Percentiles rank a stretch among this genome's conserved stretches.
phyloP scores from a whole-genome alignment of 2,888 invertebrate genomes.

The Drosophila pegasa region DNA sequence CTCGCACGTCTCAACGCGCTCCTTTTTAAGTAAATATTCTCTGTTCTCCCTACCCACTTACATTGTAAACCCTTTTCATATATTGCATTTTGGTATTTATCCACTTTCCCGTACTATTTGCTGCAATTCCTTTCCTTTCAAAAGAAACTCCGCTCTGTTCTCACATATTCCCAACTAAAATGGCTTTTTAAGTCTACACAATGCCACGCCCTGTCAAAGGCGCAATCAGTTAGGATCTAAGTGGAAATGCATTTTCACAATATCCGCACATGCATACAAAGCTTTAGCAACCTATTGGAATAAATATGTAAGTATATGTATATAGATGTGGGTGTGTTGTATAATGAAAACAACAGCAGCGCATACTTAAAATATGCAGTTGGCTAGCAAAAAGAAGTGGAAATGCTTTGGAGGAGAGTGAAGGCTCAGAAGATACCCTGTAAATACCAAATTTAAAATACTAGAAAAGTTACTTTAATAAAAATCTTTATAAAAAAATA shows the following conservation, averaged over 20 bases:
- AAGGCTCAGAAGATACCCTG: not conserved
- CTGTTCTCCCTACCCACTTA: not conserved
- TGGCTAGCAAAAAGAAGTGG: slow-evolving; percentile 27
- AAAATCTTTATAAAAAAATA: too few relatives aligned
- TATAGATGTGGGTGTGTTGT: not conserved
- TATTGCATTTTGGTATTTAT: slow-evolving; percentile 29
- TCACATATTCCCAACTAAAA: slow-evolving; percentile 45
- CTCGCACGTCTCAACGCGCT: slow-evolving; percentile 9
- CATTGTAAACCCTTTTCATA: slow-evolving; percentile 13
- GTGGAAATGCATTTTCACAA: slow-evolving; percentile 79
- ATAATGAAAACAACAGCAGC: slow-evolving; percentile 53
- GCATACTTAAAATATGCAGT: slow-evolving; percentile 73
- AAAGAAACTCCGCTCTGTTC: slow-evolving; percentile 31
- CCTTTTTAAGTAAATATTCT: slow-evolving; percentile 14
- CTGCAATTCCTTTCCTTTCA: slow-evolving; percentile 56
- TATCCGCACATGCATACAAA: slow-evolving; percentile 63
- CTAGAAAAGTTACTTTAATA: too few relatives aligned
- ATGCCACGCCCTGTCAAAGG: slow-evolving; percentile 66
- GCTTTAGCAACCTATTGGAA: slow-evolving; percentile 14
- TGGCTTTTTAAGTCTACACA: slow-evolving; percentile 61
- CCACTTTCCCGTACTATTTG: slow-evolving; percentile 9
- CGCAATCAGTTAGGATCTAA: slow-evolving; percentile 74
- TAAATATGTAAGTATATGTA: not conserved
- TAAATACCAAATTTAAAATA: too few relatives aligned
- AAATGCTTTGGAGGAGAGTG: not conserved